Base-by-base conservation (phyloP, 2,797 vertebrate genomes). In the Poecilia wingei region DNA sequence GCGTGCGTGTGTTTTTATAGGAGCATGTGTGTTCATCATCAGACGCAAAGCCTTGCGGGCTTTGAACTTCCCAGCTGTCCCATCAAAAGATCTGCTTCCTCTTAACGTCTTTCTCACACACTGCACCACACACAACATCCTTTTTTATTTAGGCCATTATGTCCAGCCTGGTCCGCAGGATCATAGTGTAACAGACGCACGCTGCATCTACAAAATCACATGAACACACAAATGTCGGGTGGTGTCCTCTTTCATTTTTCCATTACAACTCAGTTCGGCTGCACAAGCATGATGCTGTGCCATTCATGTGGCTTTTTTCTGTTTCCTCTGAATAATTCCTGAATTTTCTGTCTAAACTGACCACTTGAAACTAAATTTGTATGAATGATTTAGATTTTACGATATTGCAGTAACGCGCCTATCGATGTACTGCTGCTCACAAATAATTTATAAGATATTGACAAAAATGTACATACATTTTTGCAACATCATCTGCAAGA, bases 61-160 rank as follows among this genome's bases (percentile, higher is more conserved):
- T 95, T 94, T 95, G 93, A 94, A 94, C 92, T 92, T 91, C 85
- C 86, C 94, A 94, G 92, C 91, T 94, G 90, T 91, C 86, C 89
- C 90, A 95, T 95, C 93, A 95, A 94, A 95, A 91, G 85, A 89
- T 88, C 87, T 87, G 88, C 82, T 90, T 91, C 92, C 89, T 92
- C 84, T 82, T 77, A 72, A 45, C 64, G 81, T 71, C 69, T 33
- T 78, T 78, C 80, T 66, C 81, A 78, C 79, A 69, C 80, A 77
- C 74, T 57, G 33, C 33, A 66, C 71, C 55, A 55, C 53, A 41
- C 53, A 59, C 8, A 39, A 49, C 70, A 72, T 33, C 45, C 49
- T 8, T 46, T 79, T 70, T 45, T 86, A 73, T 70, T 45, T 45
- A 70, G 68, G 25, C 81, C 86, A 85, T 83, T 82, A 80, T 80